These are phyloP conservation scores for Falco peregrinus DNA, from an alignment of 2,797 vertebrate genomes.

Conservation along the genomic window DNA sequence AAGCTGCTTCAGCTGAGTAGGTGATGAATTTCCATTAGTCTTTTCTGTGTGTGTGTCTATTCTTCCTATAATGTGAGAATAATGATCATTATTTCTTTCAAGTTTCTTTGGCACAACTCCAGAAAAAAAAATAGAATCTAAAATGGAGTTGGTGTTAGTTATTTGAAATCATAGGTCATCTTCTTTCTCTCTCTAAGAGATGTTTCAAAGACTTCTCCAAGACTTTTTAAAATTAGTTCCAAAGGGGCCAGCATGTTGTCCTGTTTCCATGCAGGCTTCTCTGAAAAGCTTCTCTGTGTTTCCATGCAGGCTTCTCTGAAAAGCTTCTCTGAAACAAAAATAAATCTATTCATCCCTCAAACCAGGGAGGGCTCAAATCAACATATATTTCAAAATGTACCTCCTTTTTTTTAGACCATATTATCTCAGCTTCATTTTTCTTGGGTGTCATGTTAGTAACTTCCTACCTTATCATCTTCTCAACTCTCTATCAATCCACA, in stretches of 20 bases:
- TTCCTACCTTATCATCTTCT: background rate
- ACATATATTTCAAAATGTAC: background rate
- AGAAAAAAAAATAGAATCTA: background rate
- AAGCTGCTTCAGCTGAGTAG: background rate
- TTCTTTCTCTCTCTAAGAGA: background rate
- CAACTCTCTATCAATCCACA: background rate
- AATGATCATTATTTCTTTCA: background rate
- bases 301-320: background rate
- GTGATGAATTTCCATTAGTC: background rate
- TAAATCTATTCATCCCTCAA: background rate
- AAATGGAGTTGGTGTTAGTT: background rate
- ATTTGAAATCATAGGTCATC: background rate
- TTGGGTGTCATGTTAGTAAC: background rate
- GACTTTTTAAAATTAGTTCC: background rate
- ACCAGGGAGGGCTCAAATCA: background rate
- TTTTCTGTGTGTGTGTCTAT: background rate
- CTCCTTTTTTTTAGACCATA: background rate
- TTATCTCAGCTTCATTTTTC: background rate
- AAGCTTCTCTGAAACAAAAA: background rate
- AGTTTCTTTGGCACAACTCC: background rate
- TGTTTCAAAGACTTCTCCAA: background rate
- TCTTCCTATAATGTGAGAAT: background rate
- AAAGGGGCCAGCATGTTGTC: background rate
- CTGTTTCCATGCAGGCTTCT: background rate
- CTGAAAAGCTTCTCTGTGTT: background rate